phyloP scores from a whole-genome alignment of 1,140 invertebrate species.

The Diprion similis region DNA sequence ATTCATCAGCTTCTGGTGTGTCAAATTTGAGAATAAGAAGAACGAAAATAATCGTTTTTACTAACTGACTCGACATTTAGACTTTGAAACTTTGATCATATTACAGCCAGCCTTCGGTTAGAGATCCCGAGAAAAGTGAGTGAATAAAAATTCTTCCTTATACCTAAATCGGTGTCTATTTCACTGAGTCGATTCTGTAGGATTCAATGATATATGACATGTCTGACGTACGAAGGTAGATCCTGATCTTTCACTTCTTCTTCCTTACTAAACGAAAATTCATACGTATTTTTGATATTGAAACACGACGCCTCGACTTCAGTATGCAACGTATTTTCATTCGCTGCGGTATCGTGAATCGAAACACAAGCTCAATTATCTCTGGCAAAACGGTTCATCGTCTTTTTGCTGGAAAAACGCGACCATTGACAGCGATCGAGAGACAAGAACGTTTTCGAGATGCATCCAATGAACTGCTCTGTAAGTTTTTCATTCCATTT shows the following conservation, averaged over 20 bases:
- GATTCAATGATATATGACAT: too few species aligned
- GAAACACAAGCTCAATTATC: not conserved
- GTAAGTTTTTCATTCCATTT: not conserved
- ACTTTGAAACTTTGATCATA: not conserved
- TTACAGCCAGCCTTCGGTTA: not conserved
- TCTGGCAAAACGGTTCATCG: not conserved
- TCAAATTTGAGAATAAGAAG: not conserved
- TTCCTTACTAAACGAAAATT: too few species aligned
- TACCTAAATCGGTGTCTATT: too few species aligned
- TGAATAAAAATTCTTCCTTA: too few species aligned
- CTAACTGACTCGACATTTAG: too few species aligned
- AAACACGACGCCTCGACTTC: not conserved
- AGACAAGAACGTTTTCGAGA: slow-evolving; percentile 12
- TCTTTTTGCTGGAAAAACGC: not conserved
- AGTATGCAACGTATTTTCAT: not conserved
- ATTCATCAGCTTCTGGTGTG: not conserved
- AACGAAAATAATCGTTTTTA: too few species aligned
- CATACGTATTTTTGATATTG: too few species aligned
- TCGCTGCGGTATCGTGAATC: not conserved
- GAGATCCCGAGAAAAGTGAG: not conserved
- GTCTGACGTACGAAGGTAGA: too few species aligned
- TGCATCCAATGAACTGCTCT: not conserved
- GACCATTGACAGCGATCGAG: not conserved
- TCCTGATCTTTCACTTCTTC: too few species aligned
- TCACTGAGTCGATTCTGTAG: too few species aligned